Conservation (phyloP, 2,113 vertebrate genomes). For the Ceratotherium simum region DNA sequence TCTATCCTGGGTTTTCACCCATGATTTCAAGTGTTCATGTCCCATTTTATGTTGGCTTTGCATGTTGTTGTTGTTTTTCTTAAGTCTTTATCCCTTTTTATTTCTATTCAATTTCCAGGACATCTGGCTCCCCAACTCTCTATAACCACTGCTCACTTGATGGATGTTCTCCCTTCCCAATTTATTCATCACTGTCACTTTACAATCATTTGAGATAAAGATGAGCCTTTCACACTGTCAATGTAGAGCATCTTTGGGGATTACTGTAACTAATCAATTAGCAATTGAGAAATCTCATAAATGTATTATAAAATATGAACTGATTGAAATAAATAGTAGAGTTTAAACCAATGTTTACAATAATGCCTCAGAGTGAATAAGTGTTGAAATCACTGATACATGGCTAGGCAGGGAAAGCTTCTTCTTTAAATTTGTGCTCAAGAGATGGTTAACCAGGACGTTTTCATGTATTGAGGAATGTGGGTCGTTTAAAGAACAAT, state of each 20-base stretch:
- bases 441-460: background rate
- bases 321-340: background rate
- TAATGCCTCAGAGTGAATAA: background rate
- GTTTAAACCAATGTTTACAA: background rate
- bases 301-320: background rate
- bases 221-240: background rate
- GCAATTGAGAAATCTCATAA: background rate
- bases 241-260: background rate
- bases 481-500: conserved; percentile 54
- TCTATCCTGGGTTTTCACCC: background rate
- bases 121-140: background rate
- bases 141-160: background rate
- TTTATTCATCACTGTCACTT: conserved; percentile 63
- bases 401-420: background rate
- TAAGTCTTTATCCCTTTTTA: background rate
- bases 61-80: background rate
- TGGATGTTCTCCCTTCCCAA: background rate
- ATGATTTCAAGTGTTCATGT: background rate
- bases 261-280: conserved; percentile 53
- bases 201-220: background rate
- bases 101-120: background rate
- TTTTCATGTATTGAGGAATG: background rate
- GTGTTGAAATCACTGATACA: background rate
- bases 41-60: background rate
- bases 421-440: background rate